These are phyloP conservation scores for Ctenopoma kingsleyae DNA, from an alignment of 2,797 vertebrate species.

Conservation along the genomic window DNA sequence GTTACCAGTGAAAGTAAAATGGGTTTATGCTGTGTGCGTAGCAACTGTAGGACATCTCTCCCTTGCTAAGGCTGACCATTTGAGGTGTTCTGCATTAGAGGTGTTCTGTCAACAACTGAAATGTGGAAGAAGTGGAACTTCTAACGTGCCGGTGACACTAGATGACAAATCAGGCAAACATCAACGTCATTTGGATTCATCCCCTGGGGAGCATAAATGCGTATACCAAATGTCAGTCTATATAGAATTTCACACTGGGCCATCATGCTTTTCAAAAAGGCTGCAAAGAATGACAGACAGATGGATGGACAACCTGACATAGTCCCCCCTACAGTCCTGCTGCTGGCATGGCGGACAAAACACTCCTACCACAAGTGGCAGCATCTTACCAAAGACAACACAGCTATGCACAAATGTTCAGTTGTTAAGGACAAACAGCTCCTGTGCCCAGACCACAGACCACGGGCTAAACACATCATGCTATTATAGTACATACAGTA, in stretches of 20 bases:
- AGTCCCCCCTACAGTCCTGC: not conserved
- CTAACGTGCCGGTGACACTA: not conserved
- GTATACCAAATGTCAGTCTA: not conserved
- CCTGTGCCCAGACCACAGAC: conserved; percentile 52
- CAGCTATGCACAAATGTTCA: conserved; percentile 26
- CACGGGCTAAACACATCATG: conserved; percentile 23
- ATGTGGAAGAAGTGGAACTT: not conserved
- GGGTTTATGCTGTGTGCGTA: not conserved
- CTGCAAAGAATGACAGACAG: not conserved
- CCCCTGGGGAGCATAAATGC: not conserved
- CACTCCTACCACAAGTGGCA: conserved; percentile 11
- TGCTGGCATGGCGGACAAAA: conserved; percentile 5
- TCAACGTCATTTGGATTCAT: not conserved
- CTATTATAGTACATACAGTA: conserved; percentile 31
- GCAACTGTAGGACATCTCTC: not conserved
- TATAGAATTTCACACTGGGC: not conserved
- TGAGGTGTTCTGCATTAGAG: no score
- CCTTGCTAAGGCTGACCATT: not conserved
- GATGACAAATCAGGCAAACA: not conserved
- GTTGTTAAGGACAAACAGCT: conserved; percentile 30
- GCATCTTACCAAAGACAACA: conserved; percentile 27
- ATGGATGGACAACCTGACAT: not conserved
- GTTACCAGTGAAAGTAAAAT: not conserved
- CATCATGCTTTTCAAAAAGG: not conserved
- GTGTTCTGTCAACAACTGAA: not conserved